These are phyloP conservation scores for Hirtodrosophila alboralis DNA, from an alignment of 2,888 invertebrate genomes.

Conservation along the genomic window DNA sequence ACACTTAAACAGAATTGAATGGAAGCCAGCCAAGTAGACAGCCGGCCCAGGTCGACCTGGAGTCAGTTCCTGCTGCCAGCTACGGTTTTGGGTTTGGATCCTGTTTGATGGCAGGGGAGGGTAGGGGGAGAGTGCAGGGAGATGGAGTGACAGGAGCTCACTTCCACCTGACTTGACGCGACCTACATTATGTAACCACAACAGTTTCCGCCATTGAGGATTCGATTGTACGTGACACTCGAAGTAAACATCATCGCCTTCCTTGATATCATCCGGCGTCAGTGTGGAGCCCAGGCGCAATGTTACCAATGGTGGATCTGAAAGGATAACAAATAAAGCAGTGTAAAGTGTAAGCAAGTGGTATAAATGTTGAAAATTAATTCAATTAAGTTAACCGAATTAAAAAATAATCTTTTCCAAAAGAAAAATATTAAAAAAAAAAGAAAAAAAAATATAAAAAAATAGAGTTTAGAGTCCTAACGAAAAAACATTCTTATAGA, in stretches of 20 bases:
- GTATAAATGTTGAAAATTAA: constrained; percentile 1
- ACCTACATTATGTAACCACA: constrained; percentile 95
- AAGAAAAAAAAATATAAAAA: too few relatives aligned
- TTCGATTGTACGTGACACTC: constrained; percentile 96
- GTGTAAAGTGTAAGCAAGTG: constrained; percentile 2
- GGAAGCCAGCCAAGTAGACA: constrained; percentile 59
- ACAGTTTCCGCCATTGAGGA: constrained; percentile 92
- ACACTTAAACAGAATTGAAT: constrained; percentile 73
- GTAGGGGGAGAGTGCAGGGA: not conserved
- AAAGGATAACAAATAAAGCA: constrained; percentile 69
- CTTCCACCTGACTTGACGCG: constrained; percentile 54
- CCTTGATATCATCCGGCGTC: constrained; percentile 94
- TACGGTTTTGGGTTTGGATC: constrained; percentile 3
- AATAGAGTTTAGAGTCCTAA: too few relatives aligned
- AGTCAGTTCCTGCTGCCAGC: constrained; percentile 27
- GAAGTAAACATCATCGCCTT: constrained; percentile 96
- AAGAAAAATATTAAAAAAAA: too few relatives aligned
- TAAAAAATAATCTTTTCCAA: too few relatives aligned
- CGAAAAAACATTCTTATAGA: too few relatives aligned
- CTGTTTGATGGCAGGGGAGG: constrained; percentile 1
- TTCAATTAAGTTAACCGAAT: not conserved
- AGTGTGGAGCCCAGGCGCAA: constrained; percentile 92
- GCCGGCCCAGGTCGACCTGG: constrained; percentile 35
- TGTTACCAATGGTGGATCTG: constrained; percentile 94
- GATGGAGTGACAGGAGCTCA: constrained; percentile 30